Evolutionary conservation across 2,888 invertebrate species (phyloP).

Genomic region (Macrosiphum euphorbiae): DNA sequence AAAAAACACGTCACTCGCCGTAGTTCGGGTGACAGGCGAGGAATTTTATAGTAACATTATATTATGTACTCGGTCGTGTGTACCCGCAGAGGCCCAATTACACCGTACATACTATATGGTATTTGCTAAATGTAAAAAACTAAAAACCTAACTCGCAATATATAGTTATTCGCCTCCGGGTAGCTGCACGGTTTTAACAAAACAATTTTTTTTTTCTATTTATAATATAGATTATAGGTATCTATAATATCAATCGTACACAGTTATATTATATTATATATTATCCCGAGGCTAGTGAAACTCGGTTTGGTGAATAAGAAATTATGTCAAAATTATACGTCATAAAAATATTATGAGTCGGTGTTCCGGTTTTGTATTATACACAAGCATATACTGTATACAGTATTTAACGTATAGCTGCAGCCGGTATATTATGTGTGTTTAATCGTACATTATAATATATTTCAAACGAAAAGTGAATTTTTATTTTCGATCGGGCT

Average conservation of each 20-base stretch:
- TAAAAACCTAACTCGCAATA: background rate
- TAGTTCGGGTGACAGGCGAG: background rate
- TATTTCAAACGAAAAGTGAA: conserved; percentile 35
- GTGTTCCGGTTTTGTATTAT: conserved; percentile 44
- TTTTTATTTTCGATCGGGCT: background rate
- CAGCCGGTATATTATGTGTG: background rate
- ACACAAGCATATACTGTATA: no score
- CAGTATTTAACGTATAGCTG: background rate
- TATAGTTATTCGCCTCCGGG: conserved; percentile 9
- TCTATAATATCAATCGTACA: conserved; percentile 34
- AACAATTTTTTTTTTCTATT: conserved; percentile 26
- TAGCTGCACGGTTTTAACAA: background rate
- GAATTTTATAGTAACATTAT: background rate
- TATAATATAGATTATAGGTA: background rate
- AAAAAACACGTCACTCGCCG: background rate
- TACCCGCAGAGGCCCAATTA: background rate
- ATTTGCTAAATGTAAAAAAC: background rate
- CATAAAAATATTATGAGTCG: conserved; percentile 47
- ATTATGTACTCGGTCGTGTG: background rate
- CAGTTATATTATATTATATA: background rate
- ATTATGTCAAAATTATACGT: conserved; percentile 59
- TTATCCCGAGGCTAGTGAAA: conserved; percentile 55
- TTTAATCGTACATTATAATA: background rate
- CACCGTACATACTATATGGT: background rate
- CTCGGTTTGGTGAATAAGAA: conserved; percentile 47